Evolutionary conservation across 1,140 invertebrate genomes (phyloP).

Genomic region (Conus betulinus): DNA sequence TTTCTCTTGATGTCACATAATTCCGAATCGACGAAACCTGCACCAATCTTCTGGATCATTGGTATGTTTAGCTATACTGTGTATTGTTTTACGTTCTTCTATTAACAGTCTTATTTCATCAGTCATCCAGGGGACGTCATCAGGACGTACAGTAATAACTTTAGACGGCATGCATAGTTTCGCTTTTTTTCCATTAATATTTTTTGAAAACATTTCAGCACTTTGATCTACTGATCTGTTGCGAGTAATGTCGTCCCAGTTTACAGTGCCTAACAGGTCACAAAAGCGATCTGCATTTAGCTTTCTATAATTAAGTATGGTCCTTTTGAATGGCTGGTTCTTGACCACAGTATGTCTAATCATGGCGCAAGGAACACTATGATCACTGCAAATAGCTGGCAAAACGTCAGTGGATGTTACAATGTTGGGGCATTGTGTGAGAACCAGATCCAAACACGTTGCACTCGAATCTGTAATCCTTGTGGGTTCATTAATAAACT

Average conservation of each 20-base stretch:
- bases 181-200: no score
- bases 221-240: no score
- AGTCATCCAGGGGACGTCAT: background rate
- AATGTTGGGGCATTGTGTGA: background rate
- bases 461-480: background rate
- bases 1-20: no score
- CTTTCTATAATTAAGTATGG: background rate
- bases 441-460: background rate
- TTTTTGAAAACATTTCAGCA: no score
- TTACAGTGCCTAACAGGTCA: no score
- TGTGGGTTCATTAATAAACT: background rate
- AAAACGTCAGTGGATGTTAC: background rate
- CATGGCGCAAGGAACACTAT: background rate
- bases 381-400: background rate
- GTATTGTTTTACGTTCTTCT: background rate
- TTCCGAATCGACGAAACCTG: no score
- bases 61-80: no score
- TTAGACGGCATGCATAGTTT: background rate
- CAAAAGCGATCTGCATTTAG: background rate
- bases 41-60: no score
- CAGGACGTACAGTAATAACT: background rate
- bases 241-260: no score
- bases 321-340: background rate
- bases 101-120: constrained; percentile 7
- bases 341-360: background rate